Percentiles rank a stretch among this genome's conserved stretches.
Conservation (phyloP, 2,113 vertebrate species). For the Laticauda laticaudata region DNA sequence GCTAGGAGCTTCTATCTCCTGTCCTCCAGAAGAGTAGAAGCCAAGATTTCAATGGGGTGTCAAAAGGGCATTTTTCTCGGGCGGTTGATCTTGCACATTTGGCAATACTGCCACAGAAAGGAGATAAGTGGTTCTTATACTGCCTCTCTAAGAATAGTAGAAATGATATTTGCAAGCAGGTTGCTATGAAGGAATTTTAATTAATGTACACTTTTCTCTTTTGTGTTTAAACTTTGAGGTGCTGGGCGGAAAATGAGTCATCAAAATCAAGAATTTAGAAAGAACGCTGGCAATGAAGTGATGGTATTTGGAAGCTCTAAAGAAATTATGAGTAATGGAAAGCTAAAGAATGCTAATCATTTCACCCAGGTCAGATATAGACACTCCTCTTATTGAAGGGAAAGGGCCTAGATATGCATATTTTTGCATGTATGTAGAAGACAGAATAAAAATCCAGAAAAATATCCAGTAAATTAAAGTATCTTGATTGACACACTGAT, state of each 20-base stretch:
- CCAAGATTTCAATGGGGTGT: not conserved
- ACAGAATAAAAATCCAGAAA: too few relatives aligned
- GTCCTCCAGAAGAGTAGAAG: not conserved
- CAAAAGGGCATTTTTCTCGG: not conserved
- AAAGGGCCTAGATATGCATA: not conserved
- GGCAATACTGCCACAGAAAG: conserved; percentile 1
- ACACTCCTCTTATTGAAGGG: not conserved
- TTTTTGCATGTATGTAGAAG: not conserved
- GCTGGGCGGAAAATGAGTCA: conserved; percentile 15
- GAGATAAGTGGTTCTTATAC: conserved; percentile 34
- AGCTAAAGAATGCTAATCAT: conserved; percentile 11
- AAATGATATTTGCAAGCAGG: conserved; percentile 24
- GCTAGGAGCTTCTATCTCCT: not conserved
- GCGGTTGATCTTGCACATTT: conserved; percentile 23
- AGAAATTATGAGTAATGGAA: conserved; percentile 29
- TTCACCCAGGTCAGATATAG: not conserved
- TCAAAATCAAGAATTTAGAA: conserved; percentile 23
- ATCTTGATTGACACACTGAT: conserved; percentile 7
- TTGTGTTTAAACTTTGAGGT: conserved; percentile 27
- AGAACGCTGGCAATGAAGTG: conserved; percentile 9
- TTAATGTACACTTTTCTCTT: conserved; percentile 16
- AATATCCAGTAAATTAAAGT: not conserved
- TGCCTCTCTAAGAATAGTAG: conserved; percentile 33
- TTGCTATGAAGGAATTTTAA: not conserved
- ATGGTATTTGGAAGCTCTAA: conserved; percentile 18